Evolutionary conservation across 2,797 vertebrate species (phyloP).

Genomic region (Pipistrellus kuhlii): DNA sequence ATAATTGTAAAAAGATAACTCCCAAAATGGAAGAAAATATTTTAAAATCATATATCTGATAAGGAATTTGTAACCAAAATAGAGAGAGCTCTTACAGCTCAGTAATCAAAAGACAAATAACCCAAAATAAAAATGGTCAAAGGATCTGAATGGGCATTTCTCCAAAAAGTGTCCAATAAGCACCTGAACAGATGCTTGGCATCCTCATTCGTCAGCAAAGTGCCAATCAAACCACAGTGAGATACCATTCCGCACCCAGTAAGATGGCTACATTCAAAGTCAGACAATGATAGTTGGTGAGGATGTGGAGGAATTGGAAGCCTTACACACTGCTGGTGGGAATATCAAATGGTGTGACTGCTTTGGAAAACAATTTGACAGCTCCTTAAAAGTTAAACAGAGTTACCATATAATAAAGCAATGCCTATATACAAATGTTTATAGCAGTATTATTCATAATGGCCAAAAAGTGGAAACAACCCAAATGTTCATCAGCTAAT

Average conservation of each 20-base stretch:
- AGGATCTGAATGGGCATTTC: background rate
- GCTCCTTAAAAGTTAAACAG: background rate
- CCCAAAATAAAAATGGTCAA: conserved; percentile 28
- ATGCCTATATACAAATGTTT: background rate
- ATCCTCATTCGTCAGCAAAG: background rate
- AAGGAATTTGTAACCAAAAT: background rate
- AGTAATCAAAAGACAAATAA: conserved; percentile 47
- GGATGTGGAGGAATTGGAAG: background rate
- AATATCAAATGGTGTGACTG: background rate
- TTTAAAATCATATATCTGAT: background rate
- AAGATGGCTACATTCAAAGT: background rate
- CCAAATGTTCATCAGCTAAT: background rate
- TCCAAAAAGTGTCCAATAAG: background rate
- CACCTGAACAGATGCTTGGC: background rate
- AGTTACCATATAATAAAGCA: background rate
- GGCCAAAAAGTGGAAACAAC: background rate
- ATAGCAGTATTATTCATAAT: background rate
- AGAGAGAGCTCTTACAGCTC: conserved; percentile 21
- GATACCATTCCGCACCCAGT: background rate
- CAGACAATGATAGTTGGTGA: background rate
- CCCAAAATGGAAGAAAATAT: background rate
- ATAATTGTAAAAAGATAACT: background rate
- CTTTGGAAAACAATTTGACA: background rate
- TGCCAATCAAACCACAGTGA: background rate
- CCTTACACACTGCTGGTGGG: background rate